Base-by-base conservation (phyloP, 2,797 vertebrate genomes). In the Novumbra hubbsi region DNA sequence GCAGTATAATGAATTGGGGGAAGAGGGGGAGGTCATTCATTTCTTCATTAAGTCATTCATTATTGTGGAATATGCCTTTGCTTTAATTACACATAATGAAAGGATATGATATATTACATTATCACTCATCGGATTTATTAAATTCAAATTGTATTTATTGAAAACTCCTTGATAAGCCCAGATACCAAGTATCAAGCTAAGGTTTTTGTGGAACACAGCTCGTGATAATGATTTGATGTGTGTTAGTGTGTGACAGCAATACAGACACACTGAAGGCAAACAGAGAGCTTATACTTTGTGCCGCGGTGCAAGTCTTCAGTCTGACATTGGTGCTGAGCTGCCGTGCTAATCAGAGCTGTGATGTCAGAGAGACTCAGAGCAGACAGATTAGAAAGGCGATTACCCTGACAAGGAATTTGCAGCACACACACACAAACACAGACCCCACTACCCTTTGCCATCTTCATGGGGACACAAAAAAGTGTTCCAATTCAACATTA, bases 341-440 rank as follows among this genome's bases (percentile, higher is more conserved):
- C 87, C 84, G 86, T 83, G 90, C 86, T 90, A 91, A 92, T 91
- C 88, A 92, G 88, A 90, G 89, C 89, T 90, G 90, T 86, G 90
- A 88, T 90, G 88, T 92, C 89, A 92, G 87, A 86, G 88, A 90
- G 86, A 88, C 81, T 87, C 85, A 83, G 79, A 79, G 84, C 88
- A 85, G 81, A 89, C 80, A 88, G 85, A 90, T 89, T 88, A 89
- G 89, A 89, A 78, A 79, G 77, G 87, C 83, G 88, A 91, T 90
- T 87, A 88, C 87, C 85, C 87, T 67, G 78, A 85, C 84, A 67
- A 80, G 71, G 85, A 88, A 2, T 24, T 16, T 24, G 4, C 12
- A 50, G 12, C 17, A 28, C 24, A 52, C 48, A 28, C 48, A 55
- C 45, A 70, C 48, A n/a, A 45, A 28, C 45, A 50, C 45, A 28